Evolutionary conservation across 1,140 invertebrate genomes (phyloP), one percentile per base, ranked within the genome.

Genomic region (Polypedilum pembai): DNA sequence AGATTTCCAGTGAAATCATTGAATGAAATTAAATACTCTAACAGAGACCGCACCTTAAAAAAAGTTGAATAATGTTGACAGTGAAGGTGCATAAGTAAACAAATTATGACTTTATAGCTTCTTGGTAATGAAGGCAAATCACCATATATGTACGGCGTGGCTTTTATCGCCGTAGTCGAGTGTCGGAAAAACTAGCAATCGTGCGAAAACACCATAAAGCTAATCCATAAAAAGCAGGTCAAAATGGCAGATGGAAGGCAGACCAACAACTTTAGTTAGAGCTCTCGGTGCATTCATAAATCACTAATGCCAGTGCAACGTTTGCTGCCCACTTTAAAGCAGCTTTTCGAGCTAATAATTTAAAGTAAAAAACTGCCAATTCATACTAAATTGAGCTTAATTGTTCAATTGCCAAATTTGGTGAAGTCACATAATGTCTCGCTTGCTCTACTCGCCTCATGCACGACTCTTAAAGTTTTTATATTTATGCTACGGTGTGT

Each of bases 341-440:
- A 33, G 5, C 24, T 33, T 33, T 33, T 33, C 24, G 5, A 33
- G 24, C 24, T 33, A 33, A 33, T 33, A 33, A 33, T 33, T 33
- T 33, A 33, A 5, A 33, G 24, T 33, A 33, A 33, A 33, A 33
- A 33, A 33, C 24, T 33, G 24, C 24, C 24, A 33, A 4, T 56
- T 56, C 45, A 15, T 56, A 56, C n/a, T 56, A 56, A 56, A 56
- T 56, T 56, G 45, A 56, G 45, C n/a, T 56, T 56, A 56, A 56
- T 56, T 56, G 45, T 56, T 56, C 45, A 56, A 12, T 15, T 56
- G 24, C 45, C 45, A 56, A 56, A 56, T 56, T 56, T 12, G 45
- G 45, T 15, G 4, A 15, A 56, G n/a, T 3, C 24, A 33, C 24
- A 15, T 56, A n/a, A 56, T 56, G 7, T 56, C 45, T 15, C n/a